Conservation (phyloP, 2,888 invertebrate genomes). For the Holacanthella duospinosa region DNA sequence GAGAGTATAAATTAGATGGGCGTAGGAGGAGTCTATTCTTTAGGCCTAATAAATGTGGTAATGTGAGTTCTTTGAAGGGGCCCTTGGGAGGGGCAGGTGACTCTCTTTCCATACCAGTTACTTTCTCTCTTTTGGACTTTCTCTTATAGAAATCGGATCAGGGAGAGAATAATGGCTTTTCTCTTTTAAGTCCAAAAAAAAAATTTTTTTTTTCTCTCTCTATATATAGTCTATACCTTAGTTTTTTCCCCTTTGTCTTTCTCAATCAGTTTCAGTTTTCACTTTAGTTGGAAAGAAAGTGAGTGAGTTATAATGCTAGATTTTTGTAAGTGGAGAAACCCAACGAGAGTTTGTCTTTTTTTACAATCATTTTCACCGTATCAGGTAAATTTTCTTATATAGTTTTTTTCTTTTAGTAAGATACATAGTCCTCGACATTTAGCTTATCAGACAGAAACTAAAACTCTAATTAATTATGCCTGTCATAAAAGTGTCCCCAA, state of each 20-base stretch:
- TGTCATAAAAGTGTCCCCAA: conserved; percentile 1
- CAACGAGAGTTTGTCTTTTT: too few relatives aligned
- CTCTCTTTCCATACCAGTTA: not conserved
- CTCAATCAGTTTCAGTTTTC: not conserved
- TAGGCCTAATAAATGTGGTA: conserved; percentile 27
- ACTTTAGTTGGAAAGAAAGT: too few relatives aligned
- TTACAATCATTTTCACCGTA: too few relatives aligned
- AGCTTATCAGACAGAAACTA: too few relatives aligned
- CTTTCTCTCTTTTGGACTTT: not conserved
- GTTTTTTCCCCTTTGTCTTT: too few relatives aligned
- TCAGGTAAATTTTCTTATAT: too few relatives aligned
- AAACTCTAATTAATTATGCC: not conserved
- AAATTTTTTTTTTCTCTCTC: too few relatives aligned
- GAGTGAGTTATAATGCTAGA: too few relatives aligned
- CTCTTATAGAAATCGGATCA: not conserved
- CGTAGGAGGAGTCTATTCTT: conserved; percentile 6
- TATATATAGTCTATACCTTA: too few relatives aligned
- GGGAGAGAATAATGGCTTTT: not conserved
- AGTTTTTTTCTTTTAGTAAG: too few relatives aligned
- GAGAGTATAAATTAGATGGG: conserved; percentile 13
- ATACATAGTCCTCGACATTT: too few relatives aligned
- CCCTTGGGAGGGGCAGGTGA: conserved; percentile 18
- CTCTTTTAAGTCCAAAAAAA: conserved; percentile 1
- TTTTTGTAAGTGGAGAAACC: too few relatives aligned
- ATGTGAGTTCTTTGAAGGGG: conserved; percentile 25